These are phyloP conservation scores for Chionis minor DNA, from an alignment of 2,113 vertebrate species.

Conservation along the genomic window DNA sequence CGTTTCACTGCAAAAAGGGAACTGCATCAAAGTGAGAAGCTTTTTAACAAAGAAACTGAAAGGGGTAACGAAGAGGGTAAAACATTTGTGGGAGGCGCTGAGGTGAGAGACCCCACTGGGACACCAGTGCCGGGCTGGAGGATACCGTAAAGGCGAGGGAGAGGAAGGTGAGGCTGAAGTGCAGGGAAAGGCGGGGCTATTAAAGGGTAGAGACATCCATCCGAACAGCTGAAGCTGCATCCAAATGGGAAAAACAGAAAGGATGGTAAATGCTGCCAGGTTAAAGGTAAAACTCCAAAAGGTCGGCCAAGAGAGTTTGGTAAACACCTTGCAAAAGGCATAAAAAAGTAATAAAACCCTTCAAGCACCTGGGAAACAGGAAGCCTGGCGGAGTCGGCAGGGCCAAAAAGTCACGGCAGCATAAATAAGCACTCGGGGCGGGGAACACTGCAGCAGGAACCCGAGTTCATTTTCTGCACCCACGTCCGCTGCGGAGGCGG, in stretches of 20 bases:
- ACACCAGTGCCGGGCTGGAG: neutral
- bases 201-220: neutral
- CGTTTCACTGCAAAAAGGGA: neutral
- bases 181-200: neutral
- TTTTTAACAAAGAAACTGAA: neutral
- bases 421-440: neutral
- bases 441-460: neutral
- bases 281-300: constrained; percentile 28
- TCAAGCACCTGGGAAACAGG: constrained; percentile 27
- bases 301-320: neutral
- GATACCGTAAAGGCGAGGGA: neutral
- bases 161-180: neutral
- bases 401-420: neutral
- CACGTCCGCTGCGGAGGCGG: neutral
- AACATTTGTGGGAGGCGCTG: neutral
- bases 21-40: neutral
- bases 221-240: neutral
- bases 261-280: neutral
- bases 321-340: neutral
- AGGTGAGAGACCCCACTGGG: neutral
- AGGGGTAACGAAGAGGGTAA: neutral
- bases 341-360: constrained; percentile 10
- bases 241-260: constrained; percentile 5
- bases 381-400: neutral
- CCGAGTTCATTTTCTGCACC: neutral